Percentiles rank a stretch among this genome's conserved stretches.
These are phyloP conservation scores for Daphoenositta chrysoptera DNA, from an alignment of 2,113 vertebrate species.

Conservation along the genomic window DNA sequence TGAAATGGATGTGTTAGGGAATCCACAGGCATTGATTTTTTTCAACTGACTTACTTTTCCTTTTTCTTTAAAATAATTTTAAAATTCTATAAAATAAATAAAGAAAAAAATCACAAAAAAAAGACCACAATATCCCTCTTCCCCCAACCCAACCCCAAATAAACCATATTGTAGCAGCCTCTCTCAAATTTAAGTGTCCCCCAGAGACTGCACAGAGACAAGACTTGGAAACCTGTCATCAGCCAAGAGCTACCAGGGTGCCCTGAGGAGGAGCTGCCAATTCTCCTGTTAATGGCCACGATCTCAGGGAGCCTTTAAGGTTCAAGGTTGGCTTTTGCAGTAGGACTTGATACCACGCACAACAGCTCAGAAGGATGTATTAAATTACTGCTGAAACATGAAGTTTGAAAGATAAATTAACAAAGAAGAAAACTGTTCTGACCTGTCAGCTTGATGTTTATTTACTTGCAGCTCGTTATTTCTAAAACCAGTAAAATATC, in stretches of 20 bases:
- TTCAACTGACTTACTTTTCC: neutral
- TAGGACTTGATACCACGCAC: rapidly evolving
- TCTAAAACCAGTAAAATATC: neutral
- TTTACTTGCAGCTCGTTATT: neutral
- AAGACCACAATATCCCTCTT: neutral
- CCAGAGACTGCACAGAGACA: neutral
- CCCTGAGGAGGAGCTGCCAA: neutral
- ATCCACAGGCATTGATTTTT: neutral
- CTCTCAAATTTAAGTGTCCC: neutral
- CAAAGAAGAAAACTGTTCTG: neutral
- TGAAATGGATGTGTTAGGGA: neutral
- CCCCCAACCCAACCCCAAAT: neutral
- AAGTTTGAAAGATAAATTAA: neutral
- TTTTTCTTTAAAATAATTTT: neutral
- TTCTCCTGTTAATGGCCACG: neutral
- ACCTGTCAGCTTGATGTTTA: neutral
- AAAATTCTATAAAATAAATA: neutral
- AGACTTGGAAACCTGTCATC: neutral
- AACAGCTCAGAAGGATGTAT: neutral
- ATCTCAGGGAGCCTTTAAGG: neutral
- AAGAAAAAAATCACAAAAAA: neutral
- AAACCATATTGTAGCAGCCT: rapidly evolving
- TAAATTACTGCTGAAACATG: neutral
- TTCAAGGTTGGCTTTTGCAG: neutral
- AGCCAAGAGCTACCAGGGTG: neutral